Percentiles rank a stretch among this genome's conserved stretches.
Conservation (phyloP, 2,113 vertebrate species). For the Catharus bicknelli region DNA sequence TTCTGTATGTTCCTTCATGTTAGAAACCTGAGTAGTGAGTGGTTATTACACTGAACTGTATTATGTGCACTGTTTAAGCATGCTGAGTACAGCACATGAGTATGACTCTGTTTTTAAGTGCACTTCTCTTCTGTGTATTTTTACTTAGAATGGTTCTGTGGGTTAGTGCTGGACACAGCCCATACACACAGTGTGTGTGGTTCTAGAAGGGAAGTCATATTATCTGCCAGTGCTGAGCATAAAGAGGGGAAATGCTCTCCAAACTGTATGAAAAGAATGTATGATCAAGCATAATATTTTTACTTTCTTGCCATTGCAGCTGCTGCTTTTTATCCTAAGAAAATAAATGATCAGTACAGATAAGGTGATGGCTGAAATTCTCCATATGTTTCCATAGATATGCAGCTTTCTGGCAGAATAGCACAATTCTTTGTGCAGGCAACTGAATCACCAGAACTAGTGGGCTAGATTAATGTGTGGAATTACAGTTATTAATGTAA, state of each 20-base stretch:
- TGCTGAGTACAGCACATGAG: constrained; percentile 16
- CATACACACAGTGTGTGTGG: not conserved
- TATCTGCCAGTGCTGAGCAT: not conserved
- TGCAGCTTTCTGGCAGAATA: not conserved
- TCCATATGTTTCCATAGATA: not conserved
- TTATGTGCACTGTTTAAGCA: constrained; percentile 37
- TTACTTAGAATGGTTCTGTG: constrained; percentile 20
- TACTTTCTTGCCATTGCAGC: not conserved
- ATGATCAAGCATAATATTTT: not conserved
- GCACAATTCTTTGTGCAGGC: not conserved
- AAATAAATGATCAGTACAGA: not conserved
- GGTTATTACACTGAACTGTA: constrained; percentile 10
- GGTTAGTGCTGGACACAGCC: constrained; percentile 26
- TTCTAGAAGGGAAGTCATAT: not conserved
- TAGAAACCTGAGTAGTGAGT: constrained; percentile 36
- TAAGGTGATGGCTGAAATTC: constrained; percentile 11
- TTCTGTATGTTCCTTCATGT: constrained; percentile 41
- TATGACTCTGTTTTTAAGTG: constrained; percentile 40
- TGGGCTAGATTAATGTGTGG: not conserved
- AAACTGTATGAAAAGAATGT: not conserved
- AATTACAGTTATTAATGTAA: not conserved
- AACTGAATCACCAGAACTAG: not conserved
- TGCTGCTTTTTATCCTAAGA: constrained; percentile 1
- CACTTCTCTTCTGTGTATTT: constrained; percentile 34
- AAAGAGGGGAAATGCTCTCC: not conserved